Evolutionary conservation across 1,140 invertebrate genomes (phyloP), one percentile per base, ranked within the genome.

Genomic region (Potamilus streckersoni): DNA sequence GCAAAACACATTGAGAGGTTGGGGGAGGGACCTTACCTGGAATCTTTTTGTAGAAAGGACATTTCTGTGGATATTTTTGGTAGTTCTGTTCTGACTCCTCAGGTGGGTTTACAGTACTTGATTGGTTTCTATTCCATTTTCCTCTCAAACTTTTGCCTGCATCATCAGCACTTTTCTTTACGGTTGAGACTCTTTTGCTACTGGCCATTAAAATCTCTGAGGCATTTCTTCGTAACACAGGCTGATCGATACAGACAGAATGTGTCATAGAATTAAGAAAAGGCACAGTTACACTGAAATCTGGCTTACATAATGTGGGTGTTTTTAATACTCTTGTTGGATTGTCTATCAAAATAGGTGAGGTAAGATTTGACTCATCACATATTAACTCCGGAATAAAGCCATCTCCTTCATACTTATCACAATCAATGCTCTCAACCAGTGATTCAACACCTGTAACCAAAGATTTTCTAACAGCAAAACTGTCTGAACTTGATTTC

Each of bases 11-110:
- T n/a, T 66, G 27, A 31, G 16, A 66, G 15, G 31, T 15, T 15
- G 23, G 19, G 57, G 20, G 67, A 3, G 17, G 13, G 60, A 8
- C 17, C 65, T 70, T 79, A 86, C 86, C 86, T 80, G 86, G 84
- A 19, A 90, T 86, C 82, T 83, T 86, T 68, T 90, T 90, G 73
- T 90, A 90, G 76, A 89, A 90, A 61, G 88, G 88, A 82, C 87
- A 89, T 20, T 81, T 81, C 69, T 79, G 78, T n/a, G 69, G 55
- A 38, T 60, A 69, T 17, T 17, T 59, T 23, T 61, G 73, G 49
- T 73, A 23, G 12, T 61, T 17, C 27, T 66, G 49, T 56, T 69
- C 49, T 57, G 23, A 71, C 11, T 23, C 49, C 68, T 59, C 64
- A 16, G 49, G n/a, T 55, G 17, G 19, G 27, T 11, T 15, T 57